Base-by-base conservation (phyloP, 2,888 invertebrate genomes). In the Laspeyria flexula region DNA sequence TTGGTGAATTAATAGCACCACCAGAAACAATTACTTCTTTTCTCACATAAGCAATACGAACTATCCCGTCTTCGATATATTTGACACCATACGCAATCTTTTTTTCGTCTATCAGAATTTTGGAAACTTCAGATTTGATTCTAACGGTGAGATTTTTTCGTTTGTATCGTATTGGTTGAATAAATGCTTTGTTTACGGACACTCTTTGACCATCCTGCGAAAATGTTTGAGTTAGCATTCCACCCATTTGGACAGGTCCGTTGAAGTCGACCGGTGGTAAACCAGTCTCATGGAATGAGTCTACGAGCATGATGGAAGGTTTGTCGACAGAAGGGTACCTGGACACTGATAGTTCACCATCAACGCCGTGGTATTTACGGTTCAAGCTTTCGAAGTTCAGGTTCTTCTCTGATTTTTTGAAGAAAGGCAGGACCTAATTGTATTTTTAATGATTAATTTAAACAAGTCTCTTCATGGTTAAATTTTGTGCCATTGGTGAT, bases 131-230 rank as follows among this genome's bases (percentile, higher is more conserved):
- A 0, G 94, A 86, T 34, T 93, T 81, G 0, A 92, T 86, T 72
- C 83, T 81, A 0, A 95, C 83, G 0, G 71, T 81, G 2, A 95
- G 78, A 66, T 94, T 94, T 2, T 94, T 73, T 33, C 87, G 64
- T 49, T 73, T 93, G 31, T 90, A 79, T 23, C 95, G 83, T 15
- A 95, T 93, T 0, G 95, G 95, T 55, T 94, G 83, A n/a, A 95
- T 94, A 68, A 94, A 95, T 0, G 95, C 95, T 0, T 80, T 86
- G 71, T 95, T 95, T 0, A 95, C 90, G 9, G 95, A 95, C n/a
- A 91, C 85, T 47, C 95, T 86, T 61, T 84, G 77, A 0, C 95
- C 95, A 54, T 93, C 81, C 27, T 87, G 75, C 0, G 93, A 75
- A 0, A 94, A 91, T 0, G 92, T 85, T 73, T 95, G 95, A 0